Percentiles rank a stretch among this genome's conserved stretches.
phyloP scores from a whole-genome alignment of 2,797 vertebrate genomes.

The Petrocephalus sullivani region DNA sequence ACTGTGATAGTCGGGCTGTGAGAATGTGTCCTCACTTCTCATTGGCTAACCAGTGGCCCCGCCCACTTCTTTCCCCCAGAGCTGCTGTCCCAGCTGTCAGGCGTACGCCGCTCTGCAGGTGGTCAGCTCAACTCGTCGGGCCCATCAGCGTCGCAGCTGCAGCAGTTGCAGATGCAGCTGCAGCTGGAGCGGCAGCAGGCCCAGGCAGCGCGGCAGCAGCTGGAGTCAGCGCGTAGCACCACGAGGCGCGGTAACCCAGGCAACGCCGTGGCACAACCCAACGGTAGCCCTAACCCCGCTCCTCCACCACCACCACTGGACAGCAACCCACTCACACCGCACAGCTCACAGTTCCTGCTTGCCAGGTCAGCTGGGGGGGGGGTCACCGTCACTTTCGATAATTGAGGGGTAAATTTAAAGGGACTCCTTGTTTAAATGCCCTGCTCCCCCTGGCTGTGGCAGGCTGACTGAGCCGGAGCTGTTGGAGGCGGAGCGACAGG shows the following conservation, averaged over 20 bases:
- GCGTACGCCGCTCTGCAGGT: conserved; percentile 89
- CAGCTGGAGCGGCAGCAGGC: conserved; percentile 94
- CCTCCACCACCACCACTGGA: conserved; percentile 55
- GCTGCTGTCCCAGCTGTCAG: conserved; percentile 95
- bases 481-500: conserved; percentile 89
- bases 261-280: conserved; percentile 79
- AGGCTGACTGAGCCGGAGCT: conserved; percentile 96
- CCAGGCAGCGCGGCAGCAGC: conserved; percentile 89
- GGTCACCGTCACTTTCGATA: background rate
- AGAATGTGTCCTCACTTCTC: background rate
- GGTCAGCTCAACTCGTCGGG: conserved; percentile 95
- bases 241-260: conserved; percentile 82
- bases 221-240: conserved; percentile 87
- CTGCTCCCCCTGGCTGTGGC: background rate
- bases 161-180: conserved; percentile 98
- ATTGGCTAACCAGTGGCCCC: background rate
- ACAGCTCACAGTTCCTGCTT: conserved; percentile 94
- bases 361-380: conserved; percentile 69
- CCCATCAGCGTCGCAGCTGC: conserved; percentile 92
- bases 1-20: background rate
- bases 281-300: conserved; percentile 68
- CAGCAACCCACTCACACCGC: conserved; percentile 76
- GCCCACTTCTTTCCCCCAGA: conserved; percentile 57
- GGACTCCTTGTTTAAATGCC: background rate
- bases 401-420: background rate